Percentiles rank a stretch among this genome's conserved stretches.
Evolutionary conservation across 2,113 vertebrate species (phyloP).

Genomic region (Cyprinodon tularosa): DNA sequence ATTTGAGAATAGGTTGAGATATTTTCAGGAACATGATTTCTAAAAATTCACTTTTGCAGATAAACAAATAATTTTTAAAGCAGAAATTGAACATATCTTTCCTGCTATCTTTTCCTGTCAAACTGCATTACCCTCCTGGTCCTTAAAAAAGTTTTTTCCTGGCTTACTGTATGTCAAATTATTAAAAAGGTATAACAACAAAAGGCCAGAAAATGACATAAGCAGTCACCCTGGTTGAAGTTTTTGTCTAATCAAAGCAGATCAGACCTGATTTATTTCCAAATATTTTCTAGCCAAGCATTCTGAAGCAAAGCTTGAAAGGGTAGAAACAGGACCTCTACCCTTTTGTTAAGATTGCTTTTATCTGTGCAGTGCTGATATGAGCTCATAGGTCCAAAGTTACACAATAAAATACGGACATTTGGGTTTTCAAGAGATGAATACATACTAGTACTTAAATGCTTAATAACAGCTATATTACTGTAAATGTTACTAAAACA

Average conservation of each 20-base stretch:
- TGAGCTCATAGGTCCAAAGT: neutral
- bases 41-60: too few species aligned
- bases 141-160: slow-evolving; percentile 54
- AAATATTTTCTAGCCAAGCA: slow-evolving; percentile 41
- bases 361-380: slow-evolving; percentile 17
- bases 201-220: slow-evolving; percentile 50
- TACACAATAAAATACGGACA: neutral
- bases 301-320: neutral
- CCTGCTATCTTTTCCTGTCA: slow-evolving; percentile 74
- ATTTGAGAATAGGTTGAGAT: too few species aligned
- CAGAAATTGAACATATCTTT: slow-evolving; percentile 50
- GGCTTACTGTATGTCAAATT: slow-evolving; percentile 31
- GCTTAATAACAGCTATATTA: accelerated
- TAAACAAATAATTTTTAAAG: slow-evolving; percentile 6
- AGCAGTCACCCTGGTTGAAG: slow-evolving; percentile 72
- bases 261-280: slow-evolving; percentile 75
- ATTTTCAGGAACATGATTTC: too few species aligned
- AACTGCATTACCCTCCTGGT: slow-evolving; percentile 62
- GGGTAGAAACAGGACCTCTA: slow-evolving; percentile 29
- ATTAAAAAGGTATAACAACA: slow-evolving; percentile 38
- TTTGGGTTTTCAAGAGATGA: neutral
- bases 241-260: slow-evolving; percentile 74
- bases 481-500: neutral
- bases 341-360: slow-evolving; percentile 30
- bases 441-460: neutral